Base-by-base conservation (phyloP, 2,888 invertebrate genomes). In the Megaustenia siamemsis region DNA sequence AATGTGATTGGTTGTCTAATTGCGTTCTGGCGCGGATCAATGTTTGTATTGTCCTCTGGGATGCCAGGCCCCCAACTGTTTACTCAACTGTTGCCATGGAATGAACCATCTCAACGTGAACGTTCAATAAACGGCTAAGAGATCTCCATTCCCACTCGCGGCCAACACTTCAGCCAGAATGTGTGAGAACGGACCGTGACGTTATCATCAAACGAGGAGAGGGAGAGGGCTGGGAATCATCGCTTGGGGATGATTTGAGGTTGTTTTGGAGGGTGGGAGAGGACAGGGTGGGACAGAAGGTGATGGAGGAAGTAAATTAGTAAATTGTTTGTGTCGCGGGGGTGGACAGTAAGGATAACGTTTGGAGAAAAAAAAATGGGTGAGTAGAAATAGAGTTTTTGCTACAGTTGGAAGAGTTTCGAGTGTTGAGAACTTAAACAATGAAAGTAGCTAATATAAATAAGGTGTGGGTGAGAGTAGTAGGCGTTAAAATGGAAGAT, bases 21-120 rank as follows among this genome's bases (percentile, higher is more conserved):
- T 73, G 71, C 71, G 71, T 73, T 73, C 45, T 73, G 71, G 1
- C 45, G 71, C 45, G 71, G 71, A 45, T 73, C 71, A 73, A 73
- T 73, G 71, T 73, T 73, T 73, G 45, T 73, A 21, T 73, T 73
- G 71, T 73, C n/a, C 45, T 73, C 24, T n/a, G 45, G 71, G 71
- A n/a, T 24, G 71, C 43, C 43, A n/a, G 45, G 71, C 71, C 45
- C 28, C 28, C 71, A 24, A 40, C 43, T 73, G 71, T 73, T 73
- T 73, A 45, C 28, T 73, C 45, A 38, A 73, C 43, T 45, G 71
- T 73, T 73, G 43, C 15, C 71, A 28, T 15, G 35, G 71, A 73
- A 73, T 73, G 71, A 73, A 45, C n/a, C 71, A 8, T 73, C 45
- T 43, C 71, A 28, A 21, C 45, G 71, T 43, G 71, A 45, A 73